Conservation (phyloP, 2,888 invertebrate species). For the Pediacus dermestoides region DNA sequence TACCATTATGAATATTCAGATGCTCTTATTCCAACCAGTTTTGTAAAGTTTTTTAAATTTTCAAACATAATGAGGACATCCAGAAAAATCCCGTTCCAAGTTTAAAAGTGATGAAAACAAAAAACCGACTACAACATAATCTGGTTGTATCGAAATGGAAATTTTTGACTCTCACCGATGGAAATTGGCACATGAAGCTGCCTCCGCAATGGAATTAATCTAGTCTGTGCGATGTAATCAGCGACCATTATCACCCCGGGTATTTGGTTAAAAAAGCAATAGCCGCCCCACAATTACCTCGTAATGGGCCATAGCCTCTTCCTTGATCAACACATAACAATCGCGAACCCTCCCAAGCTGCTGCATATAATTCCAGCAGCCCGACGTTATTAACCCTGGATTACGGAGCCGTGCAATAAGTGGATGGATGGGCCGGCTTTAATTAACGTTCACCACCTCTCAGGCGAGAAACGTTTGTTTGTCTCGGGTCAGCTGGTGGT, state of each 20-base stretch:
- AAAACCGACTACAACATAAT: too few species aligned
- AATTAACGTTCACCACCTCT: constrained; percentile 32
- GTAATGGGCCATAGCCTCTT: constrained; percentile 47
- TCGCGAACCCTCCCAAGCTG: constrained; percentile 38
- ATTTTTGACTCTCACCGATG: too few species aligned
- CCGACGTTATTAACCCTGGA: constrained; percentile 22
- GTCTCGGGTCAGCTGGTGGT: constrained; percentile 35
- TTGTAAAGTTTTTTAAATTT: too few species aligned
- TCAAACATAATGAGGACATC: too few species aligned
- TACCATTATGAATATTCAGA: too few species aligned
- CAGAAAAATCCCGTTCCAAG: too few species aligned
- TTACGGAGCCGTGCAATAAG: constrained; percentile 21
- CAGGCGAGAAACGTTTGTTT: constrained; percentile 31
- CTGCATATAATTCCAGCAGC: constrained; percentile 30
- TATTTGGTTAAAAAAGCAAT: constrained; percentile 53
- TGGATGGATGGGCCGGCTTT: constrained; percentile 21
- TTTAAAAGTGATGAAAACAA: too few species aligned
- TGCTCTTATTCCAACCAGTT: too few species aligned
- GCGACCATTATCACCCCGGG: constrained; percentile 49
- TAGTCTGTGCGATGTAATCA: constrained; percentile 44
- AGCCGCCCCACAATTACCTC: constrained; percentile 50
- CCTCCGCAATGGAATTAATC: constrained; percentile 45
- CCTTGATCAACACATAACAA: constrained; percentile 50
- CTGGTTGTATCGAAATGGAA: too few species aligned
- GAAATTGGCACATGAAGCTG: too few species aligned